phyloP scores from a whole-genome alignment of 2,113 vertebrate genomes.

The Oncorhynchus clarkii region DNA sequence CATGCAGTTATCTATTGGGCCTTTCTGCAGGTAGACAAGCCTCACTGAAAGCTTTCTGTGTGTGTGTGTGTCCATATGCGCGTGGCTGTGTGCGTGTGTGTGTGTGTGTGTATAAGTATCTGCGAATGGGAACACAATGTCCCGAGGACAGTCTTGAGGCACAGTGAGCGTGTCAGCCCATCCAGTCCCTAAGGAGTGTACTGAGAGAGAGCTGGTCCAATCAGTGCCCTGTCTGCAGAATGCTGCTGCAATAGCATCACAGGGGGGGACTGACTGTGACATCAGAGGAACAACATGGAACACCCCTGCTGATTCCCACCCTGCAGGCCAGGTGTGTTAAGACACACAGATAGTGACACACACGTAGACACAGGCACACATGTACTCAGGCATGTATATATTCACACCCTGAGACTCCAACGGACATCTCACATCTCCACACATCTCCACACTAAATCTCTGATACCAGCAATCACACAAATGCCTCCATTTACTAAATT shows the following conservation, averaged over 20 bases:
- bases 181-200: conserved; percentile 24
- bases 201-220: conserved; percentile 19
- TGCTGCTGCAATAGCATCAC: background rate
- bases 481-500: background rate
- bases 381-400: background rate
- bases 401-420: background rate
- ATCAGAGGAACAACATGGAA: conserved; percentile 51
- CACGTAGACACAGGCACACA: background rate
- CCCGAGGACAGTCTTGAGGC: conserved; percentile 29
- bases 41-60: background rate
- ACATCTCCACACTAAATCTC: background rate
- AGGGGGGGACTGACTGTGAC: conserved; percentile 38
- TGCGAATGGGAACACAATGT: conserved; percentile 25
- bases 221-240: conserved; percentile 30
- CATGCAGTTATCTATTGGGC: background rate
- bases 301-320: conserved; percentile 15
- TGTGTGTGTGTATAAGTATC: background rate
- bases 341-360: background rate
- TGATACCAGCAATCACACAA: conserved; percentile 1
- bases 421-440: background rate
- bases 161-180: conserved; percentile 18
- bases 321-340: conserved; percentile 9
- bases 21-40: background rate
- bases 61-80: background rate
- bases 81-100: background rate